phyloP scores from a whole-genome alignment of 2,888 invertebrate species.

The Xestia ashworthii region DNA sequence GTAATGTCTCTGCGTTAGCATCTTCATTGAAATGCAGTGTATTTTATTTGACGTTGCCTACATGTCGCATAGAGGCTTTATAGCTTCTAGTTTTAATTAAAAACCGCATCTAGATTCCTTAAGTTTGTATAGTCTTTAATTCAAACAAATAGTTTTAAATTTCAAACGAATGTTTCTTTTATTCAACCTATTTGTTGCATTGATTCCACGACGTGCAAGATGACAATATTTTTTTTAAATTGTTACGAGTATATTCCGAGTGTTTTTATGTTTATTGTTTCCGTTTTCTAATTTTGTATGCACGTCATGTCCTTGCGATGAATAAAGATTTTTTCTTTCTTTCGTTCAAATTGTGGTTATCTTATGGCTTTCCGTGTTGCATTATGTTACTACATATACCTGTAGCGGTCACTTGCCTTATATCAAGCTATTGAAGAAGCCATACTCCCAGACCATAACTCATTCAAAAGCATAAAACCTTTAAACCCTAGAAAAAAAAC shows the following conservation, averaged over 20 bases:
- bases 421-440: neutral
- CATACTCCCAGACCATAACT: neutral
- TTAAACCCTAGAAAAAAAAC: neutral
- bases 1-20: neutral
- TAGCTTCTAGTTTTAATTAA: neutral
- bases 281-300: no score
- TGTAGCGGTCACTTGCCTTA: neutral
- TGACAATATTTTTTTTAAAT: no score
- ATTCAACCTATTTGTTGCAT: no score
- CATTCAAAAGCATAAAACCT: neutral
- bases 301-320: no score
- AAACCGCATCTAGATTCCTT: neutral
- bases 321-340: no score
- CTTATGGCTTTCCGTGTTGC: neutral
- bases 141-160: neutral
- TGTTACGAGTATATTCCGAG: no score
- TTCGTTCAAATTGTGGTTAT: neutral
- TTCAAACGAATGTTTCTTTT: no score
- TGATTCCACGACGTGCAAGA: no score
- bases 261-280: no score
- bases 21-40: neutral
- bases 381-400: neutral
- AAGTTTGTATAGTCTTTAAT: neutral
- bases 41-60: neutral
- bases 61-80: neutral